A percentile compares a stretch with the other conserved stretches of the same genome.
These are phyloP conservation scores for Sardinella longiceps DNA, from an alignment of 2,797 vertebrate genomes.

Conservation along the genomic window DNA sequence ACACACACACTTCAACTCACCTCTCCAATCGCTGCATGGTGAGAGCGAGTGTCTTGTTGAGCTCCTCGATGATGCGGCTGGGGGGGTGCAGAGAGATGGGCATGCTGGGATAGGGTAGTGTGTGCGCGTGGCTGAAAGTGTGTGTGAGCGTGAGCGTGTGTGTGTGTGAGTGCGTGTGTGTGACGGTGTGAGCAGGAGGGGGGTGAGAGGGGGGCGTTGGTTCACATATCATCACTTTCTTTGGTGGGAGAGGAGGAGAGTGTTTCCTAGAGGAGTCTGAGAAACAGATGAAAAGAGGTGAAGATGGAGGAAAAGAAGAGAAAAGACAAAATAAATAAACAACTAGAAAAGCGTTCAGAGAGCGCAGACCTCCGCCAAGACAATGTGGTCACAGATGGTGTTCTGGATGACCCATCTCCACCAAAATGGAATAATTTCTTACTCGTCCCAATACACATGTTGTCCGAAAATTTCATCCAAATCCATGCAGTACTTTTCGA, in stretches of 20 bases:
- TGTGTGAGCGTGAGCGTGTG: conserved; percentile 72
- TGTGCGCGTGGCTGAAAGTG: conserved; percentile 77
- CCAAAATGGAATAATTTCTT: no score
- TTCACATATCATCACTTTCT: conserved; percentile 98
- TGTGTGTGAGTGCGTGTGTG: conserved; percentile 73
- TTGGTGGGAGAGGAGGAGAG: conserved; percentile 97
- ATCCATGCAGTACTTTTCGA: no score
- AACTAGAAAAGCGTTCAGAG: no score
- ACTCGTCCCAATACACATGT: no score
- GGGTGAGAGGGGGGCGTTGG: conserved; percentile 81
- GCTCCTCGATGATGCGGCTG: conserved; percentile 94
- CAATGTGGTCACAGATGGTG: no score
- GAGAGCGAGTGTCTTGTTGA: conserved; percentile 95
- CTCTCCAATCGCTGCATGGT: conserved; percentile 99
- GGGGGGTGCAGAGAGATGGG: conserved; percentile 83
- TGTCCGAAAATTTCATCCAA: no score
- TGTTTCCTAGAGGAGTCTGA: conserved; percentile 84
- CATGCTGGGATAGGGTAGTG: conserved; percentile 84
- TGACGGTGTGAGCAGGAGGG: conserved; percentile 73
- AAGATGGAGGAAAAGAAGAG: neutral
- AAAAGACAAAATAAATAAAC: neutral
- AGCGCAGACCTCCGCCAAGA: no score
- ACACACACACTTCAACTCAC: conserved; percentile 67
- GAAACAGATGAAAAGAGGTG: neutral
- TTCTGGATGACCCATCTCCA: no score